Base-by-base conservation (phyloP, 2,888 invertebrate species). In the Drosophila suboccidentalis region DNA sequence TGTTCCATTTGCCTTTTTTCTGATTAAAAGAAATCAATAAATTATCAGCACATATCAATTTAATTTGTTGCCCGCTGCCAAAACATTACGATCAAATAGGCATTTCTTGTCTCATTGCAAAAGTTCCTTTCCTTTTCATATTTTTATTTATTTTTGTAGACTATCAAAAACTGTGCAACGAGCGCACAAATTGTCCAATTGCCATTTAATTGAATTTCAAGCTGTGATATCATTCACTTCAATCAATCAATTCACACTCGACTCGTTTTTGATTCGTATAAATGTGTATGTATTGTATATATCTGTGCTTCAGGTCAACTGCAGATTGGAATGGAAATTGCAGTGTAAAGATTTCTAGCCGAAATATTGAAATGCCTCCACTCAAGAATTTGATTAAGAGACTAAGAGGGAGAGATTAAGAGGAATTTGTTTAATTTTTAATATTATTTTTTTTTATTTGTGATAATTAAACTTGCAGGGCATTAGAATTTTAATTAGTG, bases 1-100 rank as follows among this genome's bases (percentile, higher is more conserved):
- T 51, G 6, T 47, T 38, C 4, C 62, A 51, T 73, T 58, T 59
- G 15, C 46, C 55, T 50, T 57, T 70, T 70, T 54, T 57, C 63
- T 80, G 84, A 83, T 83, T 88, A 83, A 83, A 80, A 39, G 70
- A 68, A 85, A 71, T 85, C 82, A 85, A 85, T 85, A 79, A 70
- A 72, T 87, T 87, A 82, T 87, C 87, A 82, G 67, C 67, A 55
- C 69, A 60, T 87, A 84, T 75, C 75, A 85, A 75, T 72, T 78
- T 43, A 75, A 74, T 75, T 69, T 64, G 44, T 64, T 46, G 63
- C 19, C 66, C 32, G 13, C 5, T 46, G 34, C 61, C 71, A 36
- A 36, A 47, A 46, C 29, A 50, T 58, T 32, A 46, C 43, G 32
- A 58, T 29, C 47, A 68, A 84, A 74, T 70, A 71, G 63, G 41